A percentile compares a stretch with the other conserved stretches of the same genome.
Conservation (phyloP, 1,140 invertebrate genomes). For the Calephelis virginiensis region DNA sequence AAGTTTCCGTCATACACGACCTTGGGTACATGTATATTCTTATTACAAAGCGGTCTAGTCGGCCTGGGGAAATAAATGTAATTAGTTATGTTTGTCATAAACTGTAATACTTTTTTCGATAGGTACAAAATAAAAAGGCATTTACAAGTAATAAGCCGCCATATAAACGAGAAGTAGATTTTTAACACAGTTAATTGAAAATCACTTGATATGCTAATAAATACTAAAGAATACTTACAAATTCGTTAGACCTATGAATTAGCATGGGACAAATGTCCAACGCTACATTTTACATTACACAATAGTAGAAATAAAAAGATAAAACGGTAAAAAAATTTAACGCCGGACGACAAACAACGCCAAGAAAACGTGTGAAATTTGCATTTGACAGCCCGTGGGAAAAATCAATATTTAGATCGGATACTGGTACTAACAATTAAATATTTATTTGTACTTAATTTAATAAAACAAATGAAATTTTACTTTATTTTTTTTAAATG, state of each 20-base stretch:
- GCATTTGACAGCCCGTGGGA: conserved; percentile 45
- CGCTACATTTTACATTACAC: conserved; percentile 67
- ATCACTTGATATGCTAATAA: background rate
- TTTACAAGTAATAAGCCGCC: too few relatives aligned
- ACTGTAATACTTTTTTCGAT: background rate
- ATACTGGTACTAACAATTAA: background rate
- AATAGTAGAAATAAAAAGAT: conserved; percentile 58
- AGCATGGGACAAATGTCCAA: conserved; percentile 46
- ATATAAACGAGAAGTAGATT: too few relatives aligned
- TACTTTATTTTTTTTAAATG: too few relatives aligned
- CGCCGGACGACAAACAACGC: conserved; percentile 74
- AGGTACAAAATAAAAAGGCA: background rate
- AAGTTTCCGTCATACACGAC: conserved; percentile 29
- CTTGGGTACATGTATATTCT: conserved; percentile 24
- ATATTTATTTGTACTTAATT: background rate
- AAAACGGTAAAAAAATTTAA: conserved; percentile 66
- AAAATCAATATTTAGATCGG: conserved; percentile 30
- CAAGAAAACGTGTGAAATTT: conserved; percentile 73
- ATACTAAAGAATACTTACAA: conserved; percentile 52
- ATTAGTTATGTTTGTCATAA: background rate
- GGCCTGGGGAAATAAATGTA: conserved; percentile 19
- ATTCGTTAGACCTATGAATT: conserved; percentile 53
- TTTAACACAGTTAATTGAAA: too few relatives aligned
- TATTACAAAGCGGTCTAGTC: conserved; percentile 9
- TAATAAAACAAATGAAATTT: too few relatives aligned